Base-by-base conservation (phyloP, 1,140 invertebrate genomes). In the Rhizoglyphus robini region DNA sequence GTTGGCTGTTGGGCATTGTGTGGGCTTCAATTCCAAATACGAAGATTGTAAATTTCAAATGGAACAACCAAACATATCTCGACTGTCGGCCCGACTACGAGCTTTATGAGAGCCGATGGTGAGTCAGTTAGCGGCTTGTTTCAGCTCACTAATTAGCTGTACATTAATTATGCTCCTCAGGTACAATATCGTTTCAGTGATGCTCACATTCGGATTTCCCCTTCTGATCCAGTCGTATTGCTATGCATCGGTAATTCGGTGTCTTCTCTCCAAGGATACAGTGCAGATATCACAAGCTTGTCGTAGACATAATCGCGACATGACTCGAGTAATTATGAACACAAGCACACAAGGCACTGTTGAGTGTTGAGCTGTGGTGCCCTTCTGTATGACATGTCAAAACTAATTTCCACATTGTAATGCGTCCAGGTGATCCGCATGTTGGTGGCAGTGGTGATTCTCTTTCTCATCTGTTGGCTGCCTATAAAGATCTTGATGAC, bases 401-500 rank as follows among this genome's bases (percentile, higher is more conserved):
- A n/a, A n/a, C n/a, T n/a, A n/a, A 23, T 29, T 4, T 63, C 30
- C 54, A 11, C 15, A 60, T 34, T 41, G 25, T 18, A 31, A n/a
- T 66, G 27, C 54, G 29, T 49, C 31, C 72, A 81, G 79, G 76
- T 81, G 15, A 76, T 82, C 29, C 82, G 81, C 70, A 82, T 81
- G 81, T 68, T 81, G 69, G 73, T 78, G 3, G 72, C 77, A 1
- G 79, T 82, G 15, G 79, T 81, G 20, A 66, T 77, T 4, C 72
- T 81, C 41, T 81, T 81, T 68, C 78, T 77, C 1, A 67, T 80
- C 23, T 80, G 78, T 68, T 81, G 80, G 80, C 68, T 81, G n/a
- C 80, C 80, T 4, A 74, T 78, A 11, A 76, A 78, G 36, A 69
- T 76, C 4, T 76, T 79, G 27, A 72, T 69, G 48, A 59, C 74